phyloP scores from a whole-genome alignment of 2,113 vertebrate genomes.

The Microcebus griseorufus region DNA sequence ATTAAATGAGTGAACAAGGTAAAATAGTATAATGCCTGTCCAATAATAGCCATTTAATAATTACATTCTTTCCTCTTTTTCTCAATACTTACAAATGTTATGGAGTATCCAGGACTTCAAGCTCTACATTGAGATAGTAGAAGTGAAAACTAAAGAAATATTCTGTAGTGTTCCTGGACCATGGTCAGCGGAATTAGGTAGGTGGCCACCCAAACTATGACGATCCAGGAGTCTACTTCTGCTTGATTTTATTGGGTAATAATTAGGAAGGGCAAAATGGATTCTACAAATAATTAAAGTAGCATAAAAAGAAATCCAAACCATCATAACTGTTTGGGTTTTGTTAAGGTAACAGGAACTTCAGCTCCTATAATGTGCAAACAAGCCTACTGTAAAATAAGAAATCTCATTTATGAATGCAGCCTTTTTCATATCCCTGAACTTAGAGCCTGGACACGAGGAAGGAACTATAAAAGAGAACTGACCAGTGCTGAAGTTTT shows the following conservation, averaged over 20 bases:
- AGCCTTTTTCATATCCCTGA: background rate
- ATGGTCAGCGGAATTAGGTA: background rate
- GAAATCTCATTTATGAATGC: background rate
- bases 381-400: slow-evolving; percentile 9
- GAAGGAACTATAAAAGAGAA: background rate
- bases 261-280: background rate
- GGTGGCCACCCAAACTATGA: background rate
- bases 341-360: background rate
- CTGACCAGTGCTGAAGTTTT: background rate
- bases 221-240: background rate
- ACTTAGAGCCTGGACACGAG: background rate
- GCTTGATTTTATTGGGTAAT: background rate
- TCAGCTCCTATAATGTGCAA: background rate
- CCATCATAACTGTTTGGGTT: background rate
- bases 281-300: background rate
- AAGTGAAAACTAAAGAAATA: background rate
- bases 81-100: background rate
- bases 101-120: background rate
- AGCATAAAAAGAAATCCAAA: background rate
- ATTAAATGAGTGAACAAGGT: background rate
- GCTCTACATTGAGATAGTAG: background rate
- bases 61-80: background rate
- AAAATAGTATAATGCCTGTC: background rate
- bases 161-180: background rate
- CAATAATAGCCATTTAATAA: background rate